Base-by-base conservation (phyloP, 2,888 invertebrate genomes). In the Drosophila niveifrons region DNA sequence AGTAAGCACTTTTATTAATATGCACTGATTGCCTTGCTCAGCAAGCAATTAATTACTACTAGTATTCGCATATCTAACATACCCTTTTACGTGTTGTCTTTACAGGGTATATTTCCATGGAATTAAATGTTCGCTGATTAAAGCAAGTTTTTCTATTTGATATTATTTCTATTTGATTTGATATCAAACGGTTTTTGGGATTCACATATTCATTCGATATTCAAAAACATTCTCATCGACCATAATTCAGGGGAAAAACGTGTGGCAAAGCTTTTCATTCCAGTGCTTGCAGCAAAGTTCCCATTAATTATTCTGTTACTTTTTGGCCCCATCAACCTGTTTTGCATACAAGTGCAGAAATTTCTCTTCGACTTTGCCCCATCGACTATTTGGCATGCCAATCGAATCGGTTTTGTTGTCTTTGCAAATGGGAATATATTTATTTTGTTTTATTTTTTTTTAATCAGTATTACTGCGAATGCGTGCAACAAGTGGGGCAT, bases 301-400 rank as follows among this genome's bases (percentile, higher is more conserved):
- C 39, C 39, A 41, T 41, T 41, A 29, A 15, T 44, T 34, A n/a
- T 41, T 41, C 39, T 11, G 39, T 18, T 29, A n/a, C 18, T 48
- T 31, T 52, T 51, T 13, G 44, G 10, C 31, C 39, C n/a, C 28
- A 34, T 29, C 55, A 39, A 44, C 13, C 55, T 58, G 55, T 50
- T 66, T 75, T 66, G 72, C 75, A 72, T 75, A 47, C 44, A 46
- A 66, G 72, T 63, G 72, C 66, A 53, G 46, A 71, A 57, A 71
- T 75, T 72, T 72, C 72, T 59, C 48, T 66, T 72, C 36, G 58
- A 70, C 70, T 70, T 62, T 66, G 75, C 31, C 23, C 23, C 63
- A 57, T 48, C 67, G 68, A 53, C 56, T 67, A 64, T 63, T 71
- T 75, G 62, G 66, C 72, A 63, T 52, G 50, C 62, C 55, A 44